phyloP scores from a whole-genome alignment of 2,797 vertebrate genomes.

The Fundulus diaphanus region DNA sequence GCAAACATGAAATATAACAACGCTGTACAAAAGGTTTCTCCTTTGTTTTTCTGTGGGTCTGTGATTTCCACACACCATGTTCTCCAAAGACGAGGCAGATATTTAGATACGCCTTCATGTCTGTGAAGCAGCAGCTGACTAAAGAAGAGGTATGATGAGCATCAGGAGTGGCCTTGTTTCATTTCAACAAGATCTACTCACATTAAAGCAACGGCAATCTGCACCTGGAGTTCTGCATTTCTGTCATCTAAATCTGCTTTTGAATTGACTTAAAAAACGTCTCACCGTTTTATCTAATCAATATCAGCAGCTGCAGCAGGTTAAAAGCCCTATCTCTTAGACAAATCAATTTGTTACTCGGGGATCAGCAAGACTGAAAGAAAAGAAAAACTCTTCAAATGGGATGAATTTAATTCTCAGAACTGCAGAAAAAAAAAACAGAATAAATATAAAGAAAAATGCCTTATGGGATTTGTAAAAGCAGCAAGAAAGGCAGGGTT shows the following conservation, averaged over 20 bases:
- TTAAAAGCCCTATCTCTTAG: neutral
- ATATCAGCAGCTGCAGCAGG: neutral
- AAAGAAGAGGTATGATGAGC: neutral
- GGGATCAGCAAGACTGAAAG: neutral
- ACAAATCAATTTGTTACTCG: neutral
- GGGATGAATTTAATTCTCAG: neutral
- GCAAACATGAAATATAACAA: too few species aligned
- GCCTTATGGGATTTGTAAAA: neutral
- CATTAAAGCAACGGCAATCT: neutral
- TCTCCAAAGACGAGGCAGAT: too few species aligned
- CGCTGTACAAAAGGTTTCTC: too few species aligned
- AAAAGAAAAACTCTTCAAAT: neutral
- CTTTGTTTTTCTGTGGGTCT: too few species aligned
- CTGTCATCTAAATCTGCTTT: neutral
- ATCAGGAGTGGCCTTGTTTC: neutral
- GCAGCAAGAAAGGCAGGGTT: neutral
- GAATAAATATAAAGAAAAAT: neutral
- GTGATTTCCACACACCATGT: too few species aligned
- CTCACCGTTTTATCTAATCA: neutral
- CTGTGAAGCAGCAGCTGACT: neutral
- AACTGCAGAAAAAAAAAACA: slow-evolving; percentile 15
- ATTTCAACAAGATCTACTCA: neutral
- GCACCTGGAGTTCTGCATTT: neutral
- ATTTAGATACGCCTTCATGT: neutral
- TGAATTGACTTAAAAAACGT: neutral